Evolutionary conservation across 2,797 vertebrate genomes (phyloP).

Genomic region (Naso thynnoides): DNA sequence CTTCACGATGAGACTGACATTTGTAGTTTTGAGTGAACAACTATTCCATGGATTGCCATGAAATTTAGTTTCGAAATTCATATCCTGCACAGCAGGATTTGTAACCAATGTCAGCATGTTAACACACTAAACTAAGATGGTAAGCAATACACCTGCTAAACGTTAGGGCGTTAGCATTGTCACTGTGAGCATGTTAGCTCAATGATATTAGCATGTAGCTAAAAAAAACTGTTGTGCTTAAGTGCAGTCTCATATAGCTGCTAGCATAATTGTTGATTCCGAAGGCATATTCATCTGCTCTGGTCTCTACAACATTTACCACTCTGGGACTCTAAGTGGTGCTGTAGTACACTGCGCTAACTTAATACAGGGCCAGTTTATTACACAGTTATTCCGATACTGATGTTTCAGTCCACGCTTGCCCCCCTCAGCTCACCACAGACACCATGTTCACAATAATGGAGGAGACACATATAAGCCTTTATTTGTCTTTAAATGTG

Average conservation of each 20-base stretch:
- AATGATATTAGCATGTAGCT: too few relatives aligned
- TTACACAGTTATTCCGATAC: not conserved
- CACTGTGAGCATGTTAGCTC: slow-evolving; percentile 4
- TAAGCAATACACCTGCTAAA: too few relatives aligned
- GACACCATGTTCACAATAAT: not conserved
- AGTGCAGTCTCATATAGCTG: not conserved
- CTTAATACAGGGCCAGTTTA: not conserved
- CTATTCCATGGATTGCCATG: not conserved
- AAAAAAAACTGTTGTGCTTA: not conserved
- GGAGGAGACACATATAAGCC: not conserved
- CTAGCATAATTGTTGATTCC: slow-evolving; percentile 1
- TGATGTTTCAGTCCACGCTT: not conserved
- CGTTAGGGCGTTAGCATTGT: too few relatives aligned
- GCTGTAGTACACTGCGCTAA: not conserved
- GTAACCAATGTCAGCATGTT: not conserved
- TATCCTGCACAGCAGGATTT: not conserved
- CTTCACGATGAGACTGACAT: not conserved
- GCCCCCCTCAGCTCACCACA: not conserved
- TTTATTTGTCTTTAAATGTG: slow-evolving; percentile 14
- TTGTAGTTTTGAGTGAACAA: not conserved
- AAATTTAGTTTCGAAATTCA: not conserved
- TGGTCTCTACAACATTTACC: too few relatives aligned
- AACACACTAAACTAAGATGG: not conserved
- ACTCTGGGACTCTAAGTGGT: not conserved
- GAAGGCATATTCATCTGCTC: slow-evolving; percentile 3